These are phyloP conservation scores for Euwallacea fornicatus DNA, from an alignment of 1,140 invertebrate species.

Conservation along the genomic window DNA sequence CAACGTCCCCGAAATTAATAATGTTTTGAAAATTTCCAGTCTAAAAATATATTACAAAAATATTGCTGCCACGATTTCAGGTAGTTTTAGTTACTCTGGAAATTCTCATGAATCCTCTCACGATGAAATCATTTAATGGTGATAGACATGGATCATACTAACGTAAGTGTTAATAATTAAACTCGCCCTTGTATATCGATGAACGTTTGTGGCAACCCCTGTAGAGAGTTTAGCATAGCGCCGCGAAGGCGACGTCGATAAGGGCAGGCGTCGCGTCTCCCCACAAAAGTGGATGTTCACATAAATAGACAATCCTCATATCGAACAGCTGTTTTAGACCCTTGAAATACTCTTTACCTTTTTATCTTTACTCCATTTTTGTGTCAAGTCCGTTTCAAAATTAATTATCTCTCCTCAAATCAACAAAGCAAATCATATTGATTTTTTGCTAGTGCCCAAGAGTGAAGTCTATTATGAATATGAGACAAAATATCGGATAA, in stretches of 20 bases:
- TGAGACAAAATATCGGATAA: too few species aligned
- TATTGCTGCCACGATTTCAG: too few species aligned
- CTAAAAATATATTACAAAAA: too few species aligned
- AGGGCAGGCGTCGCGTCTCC: constrained; percentile 16
- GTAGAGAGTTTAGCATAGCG: constrained; percentile 2
- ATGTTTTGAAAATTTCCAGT: too few species aligned
- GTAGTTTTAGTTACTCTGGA: too few species aligned
- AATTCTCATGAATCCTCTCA: too few species aligned
- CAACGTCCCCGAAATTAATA: too few species aligned
- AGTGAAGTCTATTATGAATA: too few species aligned
- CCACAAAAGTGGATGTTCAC: constrained; percentile 7
- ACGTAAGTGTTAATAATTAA: constrained; percentile 1
- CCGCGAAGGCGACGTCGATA: constrained; percentile 14
- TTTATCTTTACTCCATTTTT: not conserved
- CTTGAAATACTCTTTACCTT: constrained; percentile 14
- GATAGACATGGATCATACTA: constrained; percentile 2
- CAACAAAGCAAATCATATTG: too few species aligned
- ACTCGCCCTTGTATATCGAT: not conserved
- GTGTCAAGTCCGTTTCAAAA: not conserved
- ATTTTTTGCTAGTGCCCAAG: too few species aligned
- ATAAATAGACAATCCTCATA: constrained; percentile 26
- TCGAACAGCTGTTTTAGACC: constrained; percentile 35
- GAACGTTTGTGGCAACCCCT: constrained; percentile 1
- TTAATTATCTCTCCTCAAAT: too few species aligned
- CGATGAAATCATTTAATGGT: too few species aligned